Base-by-base conservation (phyloP, 2,888 invertebrate genomes). In the Bombyx huttoni region DNA sequence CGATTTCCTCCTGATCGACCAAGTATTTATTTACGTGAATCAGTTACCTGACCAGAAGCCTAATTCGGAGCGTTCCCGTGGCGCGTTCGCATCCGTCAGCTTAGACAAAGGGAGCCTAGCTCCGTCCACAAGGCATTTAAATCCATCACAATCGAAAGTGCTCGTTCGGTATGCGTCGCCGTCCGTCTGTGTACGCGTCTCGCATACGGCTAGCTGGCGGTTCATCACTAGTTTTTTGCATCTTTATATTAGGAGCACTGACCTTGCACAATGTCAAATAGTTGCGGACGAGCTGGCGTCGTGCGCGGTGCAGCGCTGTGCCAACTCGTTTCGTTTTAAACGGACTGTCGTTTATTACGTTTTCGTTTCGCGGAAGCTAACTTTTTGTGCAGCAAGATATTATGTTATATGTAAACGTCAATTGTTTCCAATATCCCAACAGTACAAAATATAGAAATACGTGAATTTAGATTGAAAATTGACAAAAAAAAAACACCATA, bases 261-360 rank as follows among this genome's bases (percentile, higher is more conserved):
- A 86, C 87, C 87, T 88, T 88, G 84, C 82, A 72, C 87, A 87
- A 88, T 87, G 87, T 86, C 87, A 85, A 85, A 88, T 85, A 80
- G 84, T 78, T 85, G 79, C 78, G 78, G 72, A 67, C 65, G 63
- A 62, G 63, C 66, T 67, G 61, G 62, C 63, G 63, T 64, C 68
- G 73, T 65, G 62, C 54, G 54, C 68, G 75, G 70, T 73, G 73
- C 72, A 68, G 54, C 65, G 64, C 65, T 65, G 67, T 67, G 73
- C 77, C 73, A 73, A 78, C 78, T 70, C 75, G 74, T 76, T 75
- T 73, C 70, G 64, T 60, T 51, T 50, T 52, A 61, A 59, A 59
- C 57, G 59, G 24, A 58, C 60, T 58, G 53, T 63, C 57, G 65
- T 55, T 55, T 60, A 59, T 71, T 75, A 75, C 68, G 70, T 77